Conservation (phyloP, 1,140 invertebrate genomes). For the Zophobas atratus region DNA sequence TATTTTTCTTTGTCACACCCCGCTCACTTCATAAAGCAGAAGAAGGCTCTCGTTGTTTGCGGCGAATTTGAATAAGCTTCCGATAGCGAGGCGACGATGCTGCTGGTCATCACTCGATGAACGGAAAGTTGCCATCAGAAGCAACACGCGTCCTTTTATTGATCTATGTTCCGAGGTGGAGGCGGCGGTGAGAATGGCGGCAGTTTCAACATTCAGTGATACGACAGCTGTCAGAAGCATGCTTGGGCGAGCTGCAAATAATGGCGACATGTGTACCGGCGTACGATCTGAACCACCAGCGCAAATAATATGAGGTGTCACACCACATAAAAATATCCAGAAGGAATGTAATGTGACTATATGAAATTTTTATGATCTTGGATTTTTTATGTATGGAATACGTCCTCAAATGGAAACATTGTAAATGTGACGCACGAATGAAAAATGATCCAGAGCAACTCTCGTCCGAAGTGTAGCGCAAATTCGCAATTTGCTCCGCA, state of each 20-base stretch:
- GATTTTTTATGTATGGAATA: conserved; percentile 57
- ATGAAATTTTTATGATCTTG: conserved; percentile 66
- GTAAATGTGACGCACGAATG: conserved; percentile 16
- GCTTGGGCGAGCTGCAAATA: conserved; percentile 65
- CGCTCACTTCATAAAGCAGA: conserved; percentile 9
- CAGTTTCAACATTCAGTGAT: conserved; percentile 63
- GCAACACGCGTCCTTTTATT: conserved; percentile 55
- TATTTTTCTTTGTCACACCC: conserved; percentile 30
- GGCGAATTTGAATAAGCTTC: conserved; percentile 23
- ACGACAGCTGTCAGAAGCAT: conserved; percentile 67
- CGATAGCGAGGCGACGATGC: not conserved
- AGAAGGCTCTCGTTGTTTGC: not conserved
- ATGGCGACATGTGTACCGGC: conserved; percentile 65
- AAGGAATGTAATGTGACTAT: conserved; percentile 63
- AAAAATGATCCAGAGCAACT: conserved; percentile 45
- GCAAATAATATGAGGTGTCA: conserved; percentile 67
- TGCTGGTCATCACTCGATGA: conserved; percentile 49
- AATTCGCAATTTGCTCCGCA: too few relatives aligned
- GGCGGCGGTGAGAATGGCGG: conserved; percentile 56
- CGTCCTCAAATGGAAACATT: conserved; percentile 47
- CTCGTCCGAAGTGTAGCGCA: not conserved
- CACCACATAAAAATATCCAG: conserved; percentile 64
- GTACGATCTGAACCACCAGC: conserved; percentile 55
- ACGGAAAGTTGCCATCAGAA: conserved; percentile 49
- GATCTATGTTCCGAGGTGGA: conserved; percentile 53